These are phyloP conservation scores for Barypeithes pellucidus DNA, from an alignment of 2,888 invertebrate species.

Conservation along the genomic window DNA sequence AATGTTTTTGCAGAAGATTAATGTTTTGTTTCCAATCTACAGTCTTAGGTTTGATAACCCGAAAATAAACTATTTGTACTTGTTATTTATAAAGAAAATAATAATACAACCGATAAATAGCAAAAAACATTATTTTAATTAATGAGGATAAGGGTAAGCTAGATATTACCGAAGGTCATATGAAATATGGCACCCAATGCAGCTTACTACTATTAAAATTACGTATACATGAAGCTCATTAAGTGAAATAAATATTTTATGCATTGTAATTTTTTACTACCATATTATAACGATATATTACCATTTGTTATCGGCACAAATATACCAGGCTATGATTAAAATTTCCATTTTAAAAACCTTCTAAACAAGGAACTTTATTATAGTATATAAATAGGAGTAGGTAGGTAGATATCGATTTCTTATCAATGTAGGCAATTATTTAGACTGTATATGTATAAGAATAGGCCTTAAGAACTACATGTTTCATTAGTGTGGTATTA, in stretches of 20 bases:
- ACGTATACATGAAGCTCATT: constrained; percentile 46
- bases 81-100: no score
- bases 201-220: constrained; percentile 30
- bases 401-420: constrained; percentile 23
- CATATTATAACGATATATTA: constrained; percentile 6
- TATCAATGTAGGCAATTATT: constrained; percentile 17
- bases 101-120: no score
- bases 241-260: background rate
- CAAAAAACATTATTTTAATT: constrained; percentile 5
- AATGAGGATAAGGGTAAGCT: background rate
- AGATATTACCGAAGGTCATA: constrained; percentile 21
- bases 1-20: no score
- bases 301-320: constrained; percentile 4
- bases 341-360: background rate
- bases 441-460: constrained; percentile 31
- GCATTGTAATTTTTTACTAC: constrained; percentile 13
- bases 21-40: no score
- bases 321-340: background rate
- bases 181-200: background rate
- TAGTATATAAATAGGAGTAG: constrained; percentile 17
- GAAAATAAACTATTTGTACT: no score
- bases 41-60: no score
- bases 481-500: constrained; percentile 22
- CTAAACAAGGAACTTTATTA: constrained; percentile 1
- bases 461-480: constrained; percentile 54